These are phyloP conservation scores for Lampropteryx suffumata DNA, from an alignment of 2,888 invertebrate genomes.

Conservation along the genomic window DNA sequence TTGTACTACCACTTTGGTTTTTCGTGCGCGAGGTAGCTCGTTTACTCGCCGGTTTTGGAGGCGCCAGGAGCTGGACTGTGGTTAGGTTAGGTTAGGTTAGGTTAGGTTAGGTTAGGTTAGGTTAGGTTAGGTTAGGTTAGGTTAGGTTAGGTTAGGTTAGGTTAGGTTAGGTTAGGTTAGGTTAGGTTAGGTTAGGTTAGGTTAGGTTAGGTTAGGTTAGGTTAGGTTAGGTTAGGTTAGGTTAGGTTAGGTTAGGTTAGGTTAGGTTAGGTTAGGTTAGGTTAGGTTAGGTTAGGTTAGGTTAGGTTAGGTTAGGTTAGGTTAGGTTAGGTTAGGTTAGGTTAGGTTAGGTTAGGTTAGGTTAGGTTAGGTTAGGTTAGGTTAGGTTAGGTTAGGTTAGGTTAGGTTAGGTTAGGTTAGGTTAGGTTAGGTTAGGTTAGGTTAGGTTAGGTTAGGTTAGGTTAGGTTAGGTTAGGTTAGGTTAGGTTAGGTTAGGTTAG, in stretches of 20 bases:
- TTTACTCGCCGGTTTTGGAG: too few relatives aligned
- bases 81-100: not conserved
- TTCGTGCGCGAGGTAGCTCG: too few relatives aligned
- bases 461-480: conserved; percentile 1
- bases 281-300: not conserved
- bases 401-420: conserved; percentile 1
- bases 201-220: not conserved
- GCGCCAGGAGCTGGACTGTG: too few relatives aligned
- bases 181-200: not conserved
- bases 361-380: not conserved
- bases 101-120: not conserved
- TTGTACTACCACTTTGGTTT: too few relatives aligned
- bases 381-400: not conserved
- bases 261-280: not conserved
- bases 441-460: conserved; percentile 1
- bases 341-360: conserved; percentile 1
- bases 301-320: conserved; percentile 4
- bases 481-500: conserved; percentile 1
- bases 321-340: conserved; percentile 4
- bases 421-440: conserved; percentile 1
- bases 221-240: not conserved
- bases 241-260: not conserved
- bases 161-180: not conserved
- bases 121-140: not conserved
- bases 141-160: not conserved